Percentiles rank a stretch among this genome's conserved stretches.
Conservation (phyloP, 2,888 invertebrate genomes). For the Toxonevra muliebris region DNA sequence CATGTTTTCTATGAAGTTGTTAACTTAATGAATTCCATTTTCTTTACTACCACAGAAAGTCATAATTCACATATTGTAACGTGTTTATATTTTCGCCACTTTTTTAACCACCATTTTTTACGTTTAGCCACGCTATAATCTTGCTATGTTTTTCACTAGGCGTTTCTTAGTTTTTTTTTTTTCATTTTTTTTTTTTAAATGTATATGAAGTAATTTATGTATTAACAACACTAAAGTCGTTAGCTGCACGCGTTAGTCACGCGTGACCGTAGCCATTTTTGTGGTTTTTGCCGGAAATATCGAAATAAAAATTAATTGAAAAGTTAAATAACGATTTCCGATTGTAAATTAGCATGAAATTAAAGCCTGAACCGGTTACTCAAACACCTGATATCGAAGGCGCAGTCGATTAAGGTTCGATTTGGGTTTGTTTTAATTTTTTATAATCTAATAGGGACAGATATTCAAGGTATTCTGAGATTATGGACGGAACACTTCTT, state of each 20-base stretch:
- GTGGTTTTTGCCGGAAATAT: not conserved
- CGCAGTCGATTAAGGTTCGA: too few relatives aligned
- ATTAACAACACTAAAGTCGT: not conserved
- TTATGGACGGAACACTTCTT: too few relatives aligned
- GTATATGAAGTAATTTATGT: constrained; percentile 5
- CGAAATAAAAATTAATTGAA: constrained; percentile 25
- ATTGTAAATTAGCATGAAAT: too few relatives aligned
- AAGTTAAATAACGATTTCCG: constrained; percentile 20
- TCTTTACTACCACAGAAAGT: not conserved
- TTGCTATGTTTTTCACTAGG: too few relatives aligned
- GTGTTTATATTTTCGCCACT: constrained; percentile 5
- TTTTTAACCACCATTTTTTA: not conserved
- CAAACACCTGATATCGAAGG: too few relatives aligned
- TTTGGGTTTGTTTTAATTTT: too few relatives aligned
- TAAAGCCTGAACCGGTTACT: too few relatives aligned
- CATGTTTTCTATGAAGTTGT: constrained; percentile 3
- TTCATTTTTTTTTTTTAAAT: not conserved
- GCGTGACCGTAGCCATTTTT: not conserved
- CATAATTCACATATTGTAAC: constrained; percentile 16
- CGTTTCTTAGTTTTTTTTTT: too few relatives aligned
- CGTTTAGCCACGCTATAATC: not conserved
- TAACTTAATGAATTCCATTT: constrained; percentile 5
- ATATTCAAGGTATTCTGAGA: too few relatives aligned
- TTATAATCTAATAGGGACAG: too few relatives aligned
- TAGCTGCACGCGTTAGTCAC: not conserved